These are phyloP conservation scores for Mimumesa dahlbomi DNA, from an alignment of 2,888 invertebrate species.

Conservation along the genomic window DNA sequence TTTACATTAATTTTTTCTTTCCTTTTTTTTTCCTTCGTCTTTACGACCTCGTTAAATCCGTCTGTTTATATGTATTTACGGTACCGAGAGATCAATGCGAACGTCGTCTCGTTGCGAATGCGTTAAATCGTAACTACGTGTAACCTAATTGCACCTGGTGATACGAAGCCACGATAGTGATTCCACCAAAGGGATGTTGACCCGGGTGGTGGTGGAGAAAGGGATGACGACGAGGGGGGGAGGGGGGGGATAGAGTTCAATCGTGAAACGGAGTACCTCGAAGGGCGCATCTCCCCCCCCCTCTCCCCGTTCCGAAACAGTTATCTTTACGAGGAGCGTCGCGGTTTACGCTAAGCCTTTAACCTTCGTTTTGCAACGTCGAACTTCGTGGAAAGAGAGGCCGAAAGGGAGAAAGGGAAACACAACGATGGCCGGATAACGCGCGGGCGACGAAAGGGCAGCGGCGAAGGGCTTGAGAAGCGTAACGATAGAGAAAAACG, in stretches of 20 bases:
- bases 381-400: constrained; percentile 4
- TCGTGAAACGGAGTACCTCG: constrained; percentile 37
- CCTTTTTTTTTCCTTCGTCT: no score
- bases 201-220: constrained; percentile 25
- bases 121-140: no score
- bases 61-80: no score
- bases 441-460: background rate
- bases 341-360: constrained; percentile 40
- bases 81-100: no score
- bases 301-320: constrained; percentile 8
- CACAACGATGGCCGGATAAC: background rate
- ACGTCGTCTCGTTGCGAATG: no score
- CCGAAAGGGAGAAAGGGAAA: background rate
- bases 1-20: no score
- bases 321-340: constrained; percentile 59
- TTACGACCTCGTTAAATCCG: no score
- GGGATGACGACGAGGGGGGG: background rate
- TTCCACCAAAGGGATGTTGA: constrained; percentile 32
- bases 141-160: no score
- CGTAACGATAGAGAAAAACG: no score
- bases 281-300: background rate
- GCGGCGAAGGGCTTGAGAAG: no score
- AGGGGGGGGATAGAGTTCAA: constrained; percentile 9
- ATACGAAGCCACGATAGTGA: no score
- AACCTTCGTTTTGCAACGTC: constrained; percentile 45